phyloP scores from a whole-genome alignment of 2,888 invertebrate genomes.

The Urechis unicinctus region DNA sequence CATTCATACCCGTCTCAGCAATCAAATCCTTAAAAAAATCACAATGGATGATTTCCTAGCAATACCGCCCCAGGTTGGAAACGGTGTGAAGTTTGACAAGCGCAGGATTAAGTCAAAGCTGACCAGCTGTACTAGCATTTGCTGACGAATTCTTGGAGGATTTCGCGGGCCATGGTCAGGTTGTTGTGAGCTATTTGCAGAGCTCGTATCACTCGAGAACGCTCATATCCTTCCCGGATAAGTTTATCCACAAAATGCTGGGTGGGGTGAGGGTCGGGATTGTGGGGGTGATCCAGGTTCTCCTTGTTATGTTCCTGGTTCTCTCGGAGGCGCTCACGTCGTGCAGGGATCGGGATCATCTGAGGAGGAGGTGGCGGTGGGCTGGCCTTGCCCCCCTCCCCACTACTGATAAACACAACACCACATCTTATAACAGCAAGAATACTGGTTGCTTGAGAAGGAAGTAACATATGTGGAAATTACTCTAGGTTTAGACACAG shows the following conservation, averaged over 20 bases:
- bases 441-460: no score
- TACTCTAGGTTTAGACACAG: no score
- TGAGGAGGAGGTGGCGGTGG: background rate
- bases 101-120: no score
- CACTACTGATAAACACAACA: no score
- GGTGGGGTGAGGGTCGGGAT: constrained; percentile 27
- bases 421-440: no score
- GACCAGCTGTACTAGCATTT: no score
- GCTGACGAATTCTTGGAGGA: constrained; percentile 86
- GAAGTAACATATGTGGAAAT: background rate
- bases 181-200: constrained; percentile 88
- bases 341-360: constrained; percentile 11
- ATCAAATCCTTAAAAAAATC: no score
- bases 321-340: constrained; percentile 28
- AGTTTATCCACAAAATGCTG: constrained; percentile 68
- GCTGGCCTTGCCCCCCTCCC: background rate
- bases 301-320: constrained; percentile 44
- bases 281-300: constrained; percentile 21
- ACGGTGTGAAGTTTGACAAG: no score
- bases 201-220: constrained; percentile 84
- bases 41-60: no score
- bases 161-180: constrained; percentile 91
- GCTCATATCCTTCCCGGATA: constrained; percentile 83
- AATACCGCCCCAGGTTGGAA: no score
- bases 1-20: no score